Evolutionary conservation across 2,797 vertebrate genomes (phyloP).

Genomic region (Spinus olivaceus): DNA sequence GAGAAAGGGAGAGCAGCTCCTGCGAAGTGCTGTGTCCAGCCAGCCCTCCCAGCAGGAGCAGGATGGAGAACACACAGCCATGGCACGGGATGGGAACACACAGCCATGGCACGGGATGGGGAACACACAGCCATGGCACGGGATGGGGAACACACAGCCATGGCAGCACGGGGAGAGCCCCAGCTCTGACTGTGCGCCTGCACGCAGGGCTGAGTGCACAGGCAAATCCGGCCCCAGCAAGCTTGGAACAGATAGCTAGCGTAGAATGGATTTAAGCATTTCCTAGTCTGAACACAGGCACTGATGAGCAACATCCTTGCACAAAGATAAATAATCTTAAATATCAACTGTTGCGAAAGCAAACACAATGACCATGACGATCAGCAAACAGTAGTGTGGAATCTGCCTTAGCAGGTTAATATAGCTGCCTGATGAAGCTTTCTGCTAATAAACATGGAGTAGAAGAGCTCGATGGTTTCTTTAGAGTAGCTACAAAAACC

Average conservation of each 20-base stretch:
- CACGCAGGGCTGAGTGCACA: rapidly evolving
- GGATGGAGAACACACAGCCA: too few relatives aligned
- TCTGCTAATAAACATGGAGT: neutral
- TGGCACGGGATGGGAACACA: too few relatives aligned
- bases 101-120: too few relatives aligned
- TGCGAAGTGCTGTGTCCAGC: rapidly evolving
- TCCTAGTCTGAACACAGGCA: neutral
- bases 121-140: too few relatives aligned
- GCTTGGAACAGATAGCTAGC: neutral
- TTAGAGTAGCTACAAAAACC: neutral
- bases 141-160: too few relatives aligned
- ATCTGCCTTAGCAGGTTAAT: neutral
- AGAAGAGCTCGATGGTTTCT: neutral
- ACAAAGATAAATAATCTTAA: neutral
- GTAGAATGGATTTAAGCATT: neutral
- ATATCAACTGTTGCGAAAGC: neutral
- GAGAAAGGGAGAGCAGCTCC: neutral
- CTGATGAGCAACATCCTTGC: neutral
- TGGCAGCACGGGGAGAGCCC: rapidly evolving
- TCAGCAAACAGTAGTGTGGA: neutral
- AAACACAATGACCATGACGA: neutral
- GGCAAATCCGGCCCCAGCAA: neutral
- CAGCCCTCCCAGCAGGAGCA: neutral
- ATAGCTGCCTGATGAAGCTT: conserved; percentile 12
- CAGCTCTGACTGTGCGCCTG: rapidly evolving